Conservation (phyloP, 2,888 invertebrate genomes). For the Aethes cnicana region DNA sequence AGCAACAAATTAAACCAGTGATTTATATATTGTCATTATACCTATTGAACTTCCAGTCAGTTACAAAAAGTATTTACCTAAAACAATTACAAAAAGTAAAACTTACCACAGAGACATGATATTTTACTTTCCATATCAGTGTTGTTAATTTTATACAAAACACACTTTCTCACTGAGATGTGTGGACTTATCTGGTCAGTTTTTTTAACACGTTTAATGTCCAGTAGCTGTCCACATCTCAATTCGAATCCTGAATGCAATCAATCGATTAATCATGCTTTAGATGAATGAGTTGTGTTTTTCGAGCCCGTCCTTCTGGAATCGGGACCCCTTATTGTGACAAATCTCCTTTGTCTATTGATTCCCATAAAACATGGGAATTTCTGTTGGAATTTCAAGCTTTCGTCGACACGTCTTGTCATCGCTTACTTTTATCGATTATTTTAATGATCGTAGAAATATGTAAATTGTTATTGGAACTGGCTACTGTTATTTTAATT, state of each 20-base stretch:
- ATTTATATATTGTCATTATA: no score
- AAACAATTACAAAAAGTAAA: no score
- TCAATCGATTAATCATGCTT: conserved; percentile 56
- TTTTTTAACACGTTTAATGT: no score
- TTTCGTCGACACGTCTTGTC: conserved; percentile 22
- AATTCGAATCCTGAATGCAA: conserved; percentile 37
- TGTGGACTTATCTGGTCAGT: no score
- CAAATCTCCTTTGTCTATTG: conserved; percentile 39
- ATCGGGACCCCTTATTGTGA: conserved; percentile 43
- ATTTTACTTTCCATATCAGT: no score
- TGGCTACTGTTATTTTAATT: conserved; percentile 7
- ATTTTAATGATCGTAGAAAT: conserved; percentile 22
- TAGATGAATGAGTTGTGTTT: conserved; percentile 31
- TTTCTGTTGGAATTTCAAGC: conserved; percentile 37
- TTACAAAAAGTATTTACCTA: no score
- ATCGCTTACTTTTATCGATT: conserved; percentile 17
- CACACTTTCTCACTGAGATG: conserved; percentile 4
- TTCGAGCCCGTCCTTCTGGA: conserved; percentile 51
- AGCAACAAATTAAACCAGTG: no score
- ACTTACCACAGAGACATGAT: no score
- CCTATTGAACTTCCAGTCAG: background rate
- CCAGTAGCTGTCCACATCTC: no score
- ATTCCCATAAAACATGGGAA: conserved; percentile 48
- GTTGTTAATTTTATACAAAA: background rate
- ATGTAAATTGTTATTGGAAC: conserved; percentile 20